phyloP scores from a whole-genome alignment of 2,797 vertebrate species.

The Epinephelus awoara region DNA sequence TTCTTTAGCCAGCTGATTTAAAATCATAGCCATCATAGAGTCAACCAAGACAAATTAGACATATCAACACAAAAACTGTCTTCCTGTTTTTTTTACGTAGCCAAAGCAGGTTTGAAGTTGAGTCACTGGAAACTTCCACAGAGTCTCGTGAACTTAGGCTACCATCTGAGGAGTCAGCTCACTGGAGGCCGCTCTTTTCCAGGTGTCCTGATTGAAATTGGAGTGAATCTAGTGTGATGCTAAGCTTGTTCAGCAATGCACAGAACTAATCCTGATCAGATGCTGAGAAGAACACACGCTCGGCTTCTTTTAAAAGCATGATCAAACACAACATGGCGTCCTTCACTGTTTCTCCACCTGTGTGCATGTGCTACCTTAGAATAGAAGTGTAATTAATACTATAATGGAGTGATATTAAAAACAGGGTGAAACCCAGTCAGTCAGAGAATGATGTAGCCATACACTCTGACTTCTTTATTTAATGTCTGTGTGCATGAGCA shows the following conservation, averaged over 20 bases:
- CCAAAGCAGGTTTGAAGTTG: constrained; percentile 87
- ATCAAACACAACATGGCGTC: constrained; percentile 1
- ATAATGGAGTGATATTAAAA: neutral
- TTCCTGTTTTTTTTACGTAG: constrained; percentile 44
- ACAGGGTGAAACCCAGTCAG: neutral
- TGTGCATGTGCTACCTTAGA: constrained; percentile 12
- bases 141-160: constrained; percentile 88
- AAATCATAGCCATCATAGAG: constrained; percentile 1
- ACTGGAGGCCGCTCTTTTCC: constrained; percentile 80
- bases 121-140: constrained; percentile 89
- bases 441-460: neutral
- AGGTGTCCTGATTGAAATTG: constrained; percentile 85
- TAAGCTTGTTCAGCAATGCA: constrained; percentile 43
- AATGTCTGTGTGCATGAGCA: constrained; percentile 9
- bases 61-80: constrained; percentile 28
- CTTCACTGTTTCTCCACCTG: neutral
- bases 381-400: neutral
- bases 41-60: neutral
- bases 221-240: constrained; percentile 70
- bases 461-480: neutral
- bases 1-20: neutral
- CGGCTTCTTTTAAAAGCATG: constrained; percentile 37
- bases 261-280: constrained; percentile 46
- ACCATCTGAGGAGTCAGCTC: constrained; percentile 85
- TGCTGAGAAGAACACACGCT: constrained; percentile 13